Evolutionary conservation across 2,888 invertebrate genomes (phyloP), one percentile per base, ranked within the genome.

Genomic region (Dascillus cervinus): DNA sequence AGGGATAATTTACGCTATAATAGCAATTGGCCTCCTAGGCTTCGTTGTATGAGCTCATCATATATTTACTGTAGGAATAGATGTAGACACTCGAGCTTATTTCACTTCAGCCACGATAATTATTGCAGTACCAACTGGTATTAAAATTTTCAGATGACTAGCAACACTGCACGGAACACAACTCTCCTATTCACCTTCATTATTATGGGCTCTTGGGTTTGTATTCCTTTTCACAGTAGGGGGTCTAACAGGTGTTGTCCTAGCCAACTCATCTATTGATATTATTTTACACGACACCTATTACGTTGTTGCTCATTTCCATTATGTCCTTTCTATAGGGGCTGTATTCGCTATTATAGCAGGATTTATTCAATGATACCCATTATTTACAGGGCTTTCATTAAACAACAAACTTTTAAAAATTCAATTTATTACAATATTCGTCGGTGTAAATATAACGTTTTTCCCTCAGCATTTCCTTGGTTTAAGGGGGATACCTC

Each of bases 41-140:
- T 88, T 86, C 73, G 74, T 87, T 65, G 85, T 87, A 0, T 85
- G 85, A 72, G 82, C 83, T 4, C 86, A 87, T 59, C 85, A 87
- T 60, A 87, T 87, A 73, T 88, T 86, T 64, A 85, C 84, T 2
- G 77, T 86, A 17, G 85, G 86, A 1, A 79, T 87, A 75, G 84
- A 86, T 65, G 77, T 85, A 37, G 84, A 86, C 64, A 83, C 82
- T 0, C 82, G 84, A 63, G 84, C 85, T 11, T 87, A 86, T 60
- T 87, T 87, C 62, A 86, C 84, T 0, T 79, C 85, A 24, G 84
- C 83, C 0, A 87, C 85, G 10, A 85, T 85, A 76, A 81, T 87
- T 73, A 87, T 87, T 82, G 85, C 83, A 1, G 74, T 87, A 0
- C 85, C 86, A 0, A 87, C 86, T 10, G 86, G 84, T 47, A 82